A percentile compares a stretch with the other conserved stretches of the same genome.
Conservation (phyloP, 2,797 vertebrate genomes). For the Nannoperca australis region DNA sequence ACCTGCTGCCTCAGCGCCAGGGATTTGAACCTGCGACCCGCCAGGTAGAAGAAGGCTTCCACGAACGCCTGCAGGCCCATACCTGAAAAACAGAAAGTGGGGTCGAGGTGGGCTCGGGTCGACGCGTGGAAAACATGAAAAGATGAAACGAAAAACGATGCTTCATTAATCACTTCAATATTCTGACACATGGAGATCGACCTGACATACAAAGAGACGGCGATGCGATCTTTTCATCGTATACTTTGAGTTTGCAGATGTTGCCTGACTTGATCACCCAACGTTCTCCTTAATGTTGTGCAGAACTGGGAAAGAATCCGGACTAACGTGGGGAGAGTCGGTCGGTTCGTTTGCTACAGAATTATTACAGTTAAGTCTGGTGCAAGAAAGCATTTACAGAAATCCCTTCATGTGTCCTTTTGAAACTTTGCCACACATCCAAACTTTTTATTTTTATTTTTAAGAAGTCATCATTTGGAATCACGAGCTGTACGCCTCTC, state of each 20-base stretch:
- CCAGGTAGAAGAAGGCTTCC: conserved; percentile 93
- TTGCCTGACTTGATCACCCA: no score
- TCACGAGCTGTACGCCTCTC: neutral
- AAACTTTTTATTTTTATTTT: no score
- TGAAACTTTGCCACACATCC: neutral
- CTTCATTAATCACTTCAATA: neutral
- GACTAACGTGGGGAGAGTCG: neutral
- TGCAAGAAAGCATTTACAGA: neutral
- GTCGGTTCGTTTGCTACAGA: neutral
- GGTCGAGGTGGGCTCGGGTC: neutral
- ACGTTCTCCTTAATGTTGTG: no score
- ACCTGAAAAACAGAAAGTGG: conserved; percentile 78
- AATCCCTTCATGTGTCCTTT: conserved; percentile 10
- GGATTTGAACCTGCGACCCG: conserved; percentile 90
- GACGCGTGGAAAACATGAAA: neutral
- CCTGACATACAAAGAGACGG: no score
- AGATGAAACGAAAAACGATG: neutral
- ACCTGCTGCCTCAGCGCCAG: conserved; percentile 87
- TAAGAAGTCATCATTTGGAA: neutral
- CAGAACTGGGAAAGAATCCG: neutral
- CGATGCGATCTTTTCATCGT: no score
- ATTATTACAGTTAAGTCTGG: neutral
- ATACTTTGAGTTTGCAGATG: no score
- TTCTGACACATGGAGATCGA: neutral
- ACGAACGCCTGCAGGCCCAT: conserved; percentile 96